Base-by-base conservation (phyloP, 2,888 invertebrate species). In the Arrhopalites spinosus region DNA sequence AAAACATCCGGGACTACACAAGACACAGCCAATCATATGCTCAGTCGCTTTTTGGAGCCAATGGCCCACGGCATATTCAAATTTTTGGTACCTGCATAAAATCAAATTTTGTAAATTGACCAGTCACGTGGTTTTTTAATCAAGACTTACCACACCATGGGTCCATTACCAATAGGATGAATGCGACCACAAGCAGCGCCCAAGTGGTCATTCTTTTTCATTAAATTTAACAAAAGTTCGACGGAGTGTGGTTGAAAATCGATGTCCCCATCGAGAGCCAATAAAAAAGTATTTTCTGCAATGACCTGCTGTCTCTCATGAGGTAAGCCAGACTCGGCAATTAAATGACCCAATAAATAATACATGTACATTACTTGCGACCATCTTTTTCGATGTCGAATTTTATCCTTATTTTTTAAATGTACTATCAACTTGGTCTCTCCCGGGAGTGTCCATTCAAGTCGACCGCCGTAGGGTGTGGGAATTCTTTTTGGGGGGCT, bases 161-260 rank as follows among this genome's bases (percentile, higher is more conserved):
- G 86, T 29, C 88, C 87, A 25, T 45, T 30, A 0, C 81, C 95
- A 67, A 94, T 89, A 0, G 95, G 95, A 87, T 95, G 95, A 83
- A 95, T 94, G 75, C 95, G 89, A 0, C 95, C 95, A 85, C 95
- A 95, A 25, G 94, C 94, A 11, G 94, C 94, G 0, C 95, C 95
- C 80, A 94, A 86, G 81, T 90, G 87, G 70, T 83, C 81, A 84
- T 94, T 91, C 80, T 92, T 92, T 86, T 93, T 93, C 95, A 95
- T 95, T 50, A 94, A 87, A 85, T 94, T 93, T 2, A 95, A 89
- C 13, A 95, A 87, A 67, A 92, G 86, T 70, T 91, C 91, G 0
- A 94, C 92, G 0, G 94, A 93, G 47, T 88, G 86, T 0, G 95
- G 93, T 83, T 91, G 91, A 85, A 95, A 95, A 85, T 95, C 94